A percentile compares a stretch with the other conserved stretches of the same genome.
Evolutionary conservation across 2,888 invertebrate genomes (phyloP).

Genomic region (Atethmia centrago): DNA sequence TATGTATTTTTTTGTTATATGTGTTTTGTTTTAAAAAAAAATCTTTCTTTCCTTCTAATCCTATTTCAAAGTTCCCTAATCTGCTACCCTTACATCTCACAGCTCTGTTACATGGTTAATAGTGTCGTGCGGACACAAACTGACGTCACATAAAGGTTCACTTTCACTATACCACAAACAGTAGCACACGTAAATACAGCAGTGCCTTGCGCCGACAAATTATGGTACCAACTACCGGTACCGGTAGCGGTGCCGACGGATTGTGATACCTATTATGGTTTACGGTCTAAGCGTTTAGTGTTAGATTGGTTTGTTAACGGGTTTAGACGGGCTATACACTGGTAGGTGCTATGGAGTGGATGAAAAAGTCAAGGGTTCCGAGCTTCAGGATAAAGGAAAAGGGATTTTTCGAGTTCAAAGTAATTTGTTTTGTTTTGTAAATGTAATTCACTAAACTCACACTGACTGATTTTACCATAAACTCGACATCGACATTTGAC

Average conservation of each 20-base stretch:
- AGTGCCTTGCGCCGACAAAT: slow-evolving; percentile 51
- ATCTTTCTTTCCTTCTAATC: too few species aligned
- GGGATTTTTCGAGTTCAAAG: neutral
- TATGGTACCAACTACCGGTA: slow-evolving; percentile 42
- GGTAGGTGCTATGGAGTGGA: neutral
- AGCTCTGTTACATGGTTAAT: slow-evolving; percentile 77
- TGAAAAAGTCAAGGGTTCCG: neutral
- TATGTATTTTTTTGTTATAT: too few species aligned
- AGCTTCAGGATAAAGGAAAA: neutral
- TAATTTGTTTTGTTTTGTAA: neutral
- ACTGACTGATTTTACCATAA: too few species aligned
- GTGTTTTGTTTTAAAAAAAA: too few species aligned
- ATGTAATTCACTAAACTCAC: too few species aligned
- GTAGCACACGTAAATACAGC: slow-evolving; percentile 66
- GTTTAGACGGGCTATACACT: neutral
- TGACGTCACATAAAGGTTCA: slow-evolving; percentile 83
- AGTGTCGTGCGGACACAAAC: slow-evolving; percentile 72
- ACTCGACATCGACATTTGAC: too few species aligned
- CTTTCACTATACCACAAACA: slow-evolving; percentile 79
- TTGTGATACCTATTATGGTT: slow-evolving; percentile 54
- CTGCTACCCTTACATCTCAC: slow-evolving; percentile 75
- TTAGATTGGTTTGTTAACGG: slow-evolving; percentile 40
- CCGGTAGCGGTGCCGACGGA: slow-evolving; percentile 25
- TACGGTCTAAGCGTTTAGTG: slow-evolving; percentile 46
- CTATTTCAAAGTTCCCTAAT: slow-evolving; percentile 15